These are phyloP conservation scores for Hirtodrosophila histrioides DNA, from an alignment of 2,888 invertebrate genomes.

Conservation along the genomic window DNA sequence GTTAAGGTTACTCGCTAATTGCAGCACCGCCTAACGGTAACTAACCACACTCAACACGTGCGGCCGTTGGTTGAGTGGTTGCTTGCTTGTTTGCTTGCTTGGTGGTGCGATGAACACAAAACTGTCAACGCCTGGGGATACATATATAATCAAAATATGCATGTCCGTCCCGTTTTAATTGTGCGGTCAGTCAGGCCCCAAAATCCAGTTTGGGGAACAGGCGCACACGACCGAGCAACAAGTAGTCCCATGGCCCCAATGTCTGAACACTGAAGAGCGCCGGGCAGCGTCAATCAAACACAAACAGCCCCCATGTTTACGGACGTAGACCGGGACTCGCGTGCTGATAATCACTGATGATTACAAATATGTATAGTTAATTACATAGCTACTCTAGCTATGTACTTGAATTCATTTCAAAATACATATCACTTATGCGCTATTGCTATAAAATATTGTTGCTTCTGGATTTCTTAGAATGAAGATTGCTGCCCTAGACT, in stretches of 20 bases:
- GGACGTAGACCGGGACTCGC: conserved; percentile 5
- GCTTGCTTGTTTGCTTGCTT: conserved; percentile 21
- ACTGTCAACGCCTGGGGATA: conserved; percentile 30
- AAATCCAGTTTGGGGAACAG: conserved; percentile 83
- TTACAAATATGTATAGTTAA: too few species aligned
- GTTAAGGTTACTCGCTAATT: conserved; percentile 80
- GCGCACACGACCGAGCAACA: conserved; percentile 74
- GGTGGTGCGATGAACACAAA: conserved; percentile 11
- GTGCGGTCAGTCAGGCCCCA: conserved; percentile 84
- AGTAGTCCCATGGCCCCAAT: conserved; percentile 47
- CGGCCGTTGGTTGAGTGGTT: conserved; percentile 9
- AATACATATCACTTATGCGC: too few species aligned
- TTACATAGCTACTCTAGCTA: too few species aligned
- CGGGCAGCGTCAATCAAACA: conserved; percentile 50
- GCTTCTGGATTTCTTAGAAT: too few species aligned
- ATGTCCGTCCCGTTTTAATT: conserved; percentile 73
- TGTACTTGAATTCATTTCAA: too few species aligned
- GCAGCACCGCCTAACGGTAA: conserved; percentile 42
- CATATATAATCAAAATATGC: conserved; percentile 17
- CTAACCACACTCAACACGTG: conserved; percentile 65
- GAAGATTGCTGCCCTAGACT: too few species aligned
- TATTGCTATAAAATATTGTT: too few species aligned
- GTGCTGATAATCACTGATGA: background rate
- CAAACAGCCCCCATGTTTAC: conserved; percentile 20
- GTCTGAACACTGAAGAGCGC: background rate